Conservation (phyloP, 2,113 vertebrate genomes). For the Dipodomys merriami region DNA sequence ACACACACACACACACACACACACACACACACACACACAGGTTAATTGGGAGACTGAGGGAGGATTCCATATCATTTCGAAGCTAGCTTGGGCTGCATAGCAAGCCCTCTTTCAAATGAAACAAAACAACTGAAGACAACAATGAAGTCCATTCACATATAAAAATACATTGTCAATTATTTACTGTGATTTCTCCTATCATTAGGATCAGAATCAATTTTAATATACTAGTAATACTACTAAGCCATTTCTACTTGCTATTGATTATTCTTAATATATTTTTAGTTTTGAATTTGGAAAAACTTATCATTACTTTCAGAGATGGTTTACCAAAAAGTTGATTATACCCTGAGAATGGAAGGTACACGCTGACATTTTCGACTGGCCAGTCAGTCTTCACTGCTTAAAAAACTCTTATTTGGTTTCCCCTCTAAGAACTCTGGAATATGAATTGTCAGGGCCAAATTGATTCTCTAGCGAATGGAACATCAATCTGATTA, state of each 20-base stretch:
- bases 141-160: no score
- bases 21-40: no score
- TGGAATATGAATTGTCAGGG: neutral
- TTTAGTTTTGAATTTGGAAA: neutral
- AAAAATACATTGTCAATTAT: neutral
- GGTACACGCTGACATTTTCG: neutral
- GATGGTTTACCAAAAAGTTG: neutral
- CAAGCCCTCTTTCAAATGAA: no score
- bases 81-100: no score
- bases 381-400: neutral
- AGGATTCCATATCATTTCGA: no score
- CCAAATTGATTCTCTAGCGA: constrained; percentile 13
- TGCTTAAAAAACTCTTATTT: neutral
- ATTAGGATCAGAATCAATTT: neutral
- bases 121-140: no score
- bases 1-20: no score
- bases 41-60: no score
- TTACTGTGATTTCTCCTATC: neutral
- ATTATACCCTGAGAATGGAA: neutral
- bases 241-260: neutral
- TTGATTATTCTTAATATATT: neutral
- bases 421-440: neutral
- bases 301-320: neutral
- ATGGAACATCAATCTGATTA: neutral
- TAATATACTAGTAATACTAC: neutral